Evolutionary conservation across 1,140 invertebrate genomes (phyloP).

Genomic region (Leptestheria dahalacensis): DNA sequence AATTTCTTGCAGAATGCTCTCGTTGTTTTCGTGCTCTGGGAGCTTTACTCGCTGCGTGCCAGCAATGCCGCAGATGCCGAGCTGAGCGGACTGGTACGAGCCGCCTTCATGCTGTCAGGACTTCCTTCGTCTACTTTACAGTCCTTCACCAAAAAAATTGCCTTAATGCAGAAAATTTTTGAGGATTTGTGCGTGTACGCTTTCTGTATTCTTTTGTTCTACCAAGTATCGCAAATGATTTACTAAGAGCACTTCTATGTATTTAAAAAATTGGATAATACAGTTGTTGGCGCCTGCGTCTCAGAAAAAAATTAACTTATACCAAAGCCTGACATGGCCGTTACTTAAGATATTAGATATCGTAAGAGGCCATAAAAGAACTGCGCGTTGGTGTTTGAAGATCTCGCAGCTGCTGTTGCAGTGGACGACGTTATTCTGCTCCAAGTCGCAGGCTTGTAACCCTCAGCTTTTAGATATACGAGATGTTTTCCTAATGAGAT

Average conservation of each 20-base stretch:
- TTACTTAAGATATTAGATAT: background rate
- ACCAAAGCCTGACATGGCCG: background rate
- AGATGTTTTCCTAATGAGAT: background rate
- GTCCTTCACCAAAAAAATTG: background rate
- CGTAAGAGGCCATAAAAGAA: background rate
- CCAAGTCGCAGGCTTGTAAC: background rate
- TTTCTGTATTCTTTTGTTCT: background rate
- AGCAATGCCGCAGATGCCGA: background rate
- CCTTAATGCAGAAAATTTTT: background rate
- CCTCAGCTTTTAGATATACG: background rate
- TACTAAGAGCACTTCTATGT: background rate
- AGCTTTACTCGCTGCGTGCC: too few relatives aligned
- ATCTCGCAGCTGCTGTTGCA: too few relatives aligned
- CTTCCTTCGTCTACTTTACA: background rate
- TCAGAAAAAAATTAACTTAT: background rate
- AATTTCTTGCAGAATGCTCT: too few relatives aligned
- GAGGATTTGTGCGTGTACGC: background rate
- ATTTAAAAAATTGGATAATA: background rate
- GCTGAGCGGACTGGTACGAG: background rate
- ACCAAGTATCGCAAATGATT: background rate
- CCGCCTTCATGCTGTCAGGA: background rate
- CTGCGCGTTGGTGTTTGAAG: too few relatives aligned
- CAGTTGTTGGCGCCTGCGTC: background rate
- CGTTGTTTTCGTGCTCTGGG: too few relatives aligned
- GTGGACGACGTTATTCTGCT: background rate